Evolutionary conservation across 2,888 invertebrate species (phyloP), one percentile per base, ranked within the genome.

Genomic region (Anticlea derivata): DNA sequence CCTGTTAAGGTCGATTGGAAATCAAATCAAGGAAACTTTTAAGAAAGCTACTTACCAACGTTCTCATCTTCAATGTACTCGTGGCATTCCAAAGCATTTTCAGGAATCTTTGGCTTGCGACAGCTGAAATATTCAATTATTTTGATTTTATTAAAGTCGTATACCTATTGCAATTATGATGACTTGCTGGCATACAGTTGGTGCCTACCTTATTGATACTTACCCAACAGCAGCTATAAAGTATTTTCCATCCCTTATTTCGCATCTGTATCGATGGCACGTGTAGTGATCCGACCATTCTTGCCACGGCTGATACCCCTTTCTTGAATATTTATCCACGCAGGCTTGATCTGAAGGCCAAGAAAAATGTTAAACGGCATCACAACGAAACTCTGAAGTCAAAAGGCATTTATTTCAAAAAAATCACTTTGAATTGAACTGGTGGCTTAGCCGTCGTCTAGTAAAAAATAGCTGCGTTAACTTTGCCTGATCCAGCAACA

Each of bases 241-340:
- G 50, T 88, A 90, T 67, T 90, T 90, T 34, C 89, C 90, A 59
- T 90, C 90, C 5, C 90, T 72, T 26, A 90, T 90, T 57, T 90
- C 90, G 53, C 90, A 90, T 66, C 90, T 68, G 53, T 90, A 90
- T 22, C 90, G 63, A 48, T 90, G 90, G 54, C 90, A 90, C 0
- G 90, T 90, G 54, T 90, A 90, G 51, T 90, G 90, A 52, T 90
- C 90, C 0, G 90, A 90, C 90, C 90, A 90, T 49, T 90, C 90
- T 38, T 90, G 90, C 90, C 90, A 90, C 0, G 90, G 90, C 52
- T 90, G 90, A 50, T 90, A 90, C 0, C 90, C 90, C 69, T 90
- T 90, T 54, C 90, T 80, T n/a, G 90, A 90, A 52, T 90, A 90
- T 73, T 90, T 90, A 45, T 90, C 90, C 1, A 90, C 87, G 50